phyloP scores from a whole-genome alignment of 2,113 vertebrate species.

The Myotis davidii region DNA sequence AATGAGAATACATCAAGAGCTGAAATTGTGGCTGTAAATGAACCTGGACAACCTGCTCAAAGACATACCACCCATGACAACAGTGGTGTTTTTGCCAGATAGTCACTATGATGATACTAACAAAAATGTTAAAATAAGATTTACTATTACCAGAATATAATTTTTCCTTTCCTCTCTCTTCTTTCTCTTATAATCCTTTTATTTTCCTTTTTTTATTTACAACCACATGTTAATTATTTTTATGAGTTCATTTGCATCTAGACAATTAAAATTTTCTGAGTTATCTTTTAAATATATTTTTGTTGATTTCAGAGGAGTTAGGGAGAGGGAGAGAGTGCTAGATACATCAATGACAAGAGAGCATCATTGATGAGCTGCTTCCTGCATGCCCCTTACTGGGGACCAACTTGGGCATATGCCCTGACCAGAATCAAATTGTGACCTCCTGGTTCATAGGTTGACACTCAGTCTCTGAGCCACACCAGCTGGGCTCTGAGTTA shows the following conservation, averaged over 20 bases:
- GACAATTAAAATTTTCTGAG: constrained; percentile 2
- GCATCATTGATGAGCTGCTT: too few relatives aligned
- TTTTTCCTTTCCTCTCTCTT: not conserved
- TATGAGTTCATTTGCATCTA: not conserved
- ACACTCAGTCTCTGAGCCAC: too few relatives aligned
- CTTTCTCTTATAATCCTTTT: not conserved
- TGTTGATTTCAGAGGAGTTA: too few relatives aligned
- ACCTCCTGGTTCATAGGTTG: too few relatives aligned
- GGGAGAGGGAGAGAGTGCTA: too few relatives aligned
- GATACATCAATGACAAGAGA: too few relatives aligned
- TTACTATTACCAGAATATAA: not conserved
- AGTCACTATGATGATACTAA: not conserved
- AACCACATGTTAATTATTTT: not conserved
- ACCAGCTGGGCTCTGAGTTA: not conserved
- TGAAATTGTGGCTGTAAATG: not conserved
- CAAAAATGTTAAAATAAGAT: not conserved
- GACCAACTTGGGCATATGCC: too few relatives aligned
- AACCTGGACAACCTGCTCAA: not conserved
- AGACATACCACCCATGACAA: not conserved
- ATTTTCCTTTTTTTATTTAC: not conserved
- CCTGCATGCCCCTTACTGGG: too few relatives aligned
- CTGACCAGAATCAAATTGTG: too few relatives aligned
- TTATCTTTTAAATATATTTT: not conserved
- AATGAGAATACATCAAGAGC: not conserved
- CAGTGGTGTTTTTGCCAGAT: not conserved